These are phyloP conservation scores for Lanistes nyassanus DNA, from an alignment of 1,140 invertebrate genomes.

Conservation along the genomic window DNA sequence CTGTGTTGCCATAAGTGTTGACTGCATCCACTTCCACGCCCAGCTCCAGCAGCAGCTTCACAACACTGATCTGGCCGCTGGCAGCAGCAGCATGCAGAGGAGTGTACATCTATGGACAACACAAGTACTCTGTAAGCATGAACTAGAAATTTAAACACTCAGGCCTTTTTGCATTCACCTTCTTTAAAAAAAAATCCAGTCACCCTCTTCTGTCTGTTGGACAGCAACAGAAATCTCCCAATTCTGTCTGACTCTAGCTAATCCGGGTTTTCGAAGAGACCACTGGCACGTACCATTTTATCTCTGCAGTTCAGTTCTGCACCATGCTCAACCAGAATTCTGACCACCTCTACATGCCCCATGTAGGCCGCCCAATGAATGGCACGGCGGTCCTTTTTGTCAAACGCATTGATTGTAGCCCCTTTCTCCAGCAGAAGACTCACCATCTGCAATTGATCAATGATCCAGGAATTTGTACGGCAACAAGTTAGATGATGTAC, in stretches of 20 bases:
- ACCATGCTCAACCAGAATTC: constrained; percentile 68
- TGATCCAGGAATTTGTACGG: neutral
- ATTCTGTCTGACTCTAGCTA: too few relatives aligned
- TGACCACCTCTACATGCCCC: constrained; percentile 71
- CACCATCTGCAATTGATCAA: constrained; percentile 65
- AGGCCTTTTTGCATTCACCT: neutral
- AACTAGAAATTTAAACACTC: neutral
- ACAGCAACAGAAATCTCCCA: neutral
- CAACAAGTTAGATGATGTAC: constrained; percentile 1
- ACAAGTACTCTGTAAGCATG: constrained; percentile 14
- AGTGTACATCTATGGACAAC: constrained; percentile 68
- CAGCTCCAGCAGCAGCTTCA: constrained; percentile 69
- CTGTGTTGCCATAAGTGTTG: constrained; percentile 74
- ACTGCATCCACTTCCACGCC: constrained; percentile 73
- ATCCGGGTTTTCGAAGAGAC: too few relatives aligned
- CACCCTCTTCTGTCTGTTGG: neutral
- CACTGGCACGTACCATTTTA: constrained; percentile 63
- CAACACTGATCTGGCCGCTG: constrained; percentile 67
- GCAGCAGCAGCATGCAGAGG: constrained; percentile 67
- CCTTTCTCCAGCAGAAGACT: constrained; percentile 71
- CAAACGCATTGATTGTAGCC: constrained; percentile 74
- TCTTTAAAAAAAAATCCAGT: neutral
- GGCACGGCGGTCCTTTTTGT: constrained; percentile 73
- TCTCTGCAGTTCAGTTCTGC: constrained; percentile 73
- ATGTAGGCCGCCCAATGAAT: constrained; percentile 73